Percentiles rank a stretch among this genome's conserved stretches.
These are phyloP conservation scores for Glaucidium brasilianum DNA, from an alignment of 2,113 vertebrate genomes.

Conservation along the genomic window DNA sequence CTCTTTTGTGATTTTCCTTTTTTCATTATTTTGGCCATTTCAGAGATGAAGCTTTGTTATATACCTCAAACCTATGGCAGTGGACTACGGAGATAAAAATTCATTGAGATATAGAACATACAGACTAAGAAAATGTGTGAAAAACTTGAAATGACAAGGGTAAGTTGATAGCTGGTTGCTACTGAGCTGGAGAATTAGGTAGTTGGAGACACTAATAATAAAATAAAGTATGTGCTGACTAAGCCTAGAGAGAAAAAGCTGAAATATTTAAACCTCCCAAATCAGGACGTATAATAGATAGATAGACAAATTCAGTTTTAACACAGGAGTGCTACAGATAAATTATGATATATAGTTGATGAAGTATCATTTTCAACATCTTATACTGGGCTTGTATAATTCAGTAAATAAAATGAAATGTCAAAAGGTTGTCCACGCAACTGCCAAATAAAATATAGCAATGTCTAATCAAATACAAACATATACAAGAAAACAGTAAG, in stretches of 20 bases:
- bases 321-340: neutral
- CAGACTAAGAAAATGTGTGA: constrained; percentile 50
- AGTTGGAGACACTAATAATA: neutral
- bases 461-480: neutral
- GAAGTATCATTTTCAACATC: neutral
- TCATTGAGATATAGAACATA: constrained; percentile 27
- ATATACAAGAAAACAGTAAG: neutral
- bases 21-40: constrained; percentile 64
- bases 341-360: neutral
- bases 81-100: constrained; percentile 52
- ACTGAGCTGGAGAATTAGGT: constrained; percentile 20
- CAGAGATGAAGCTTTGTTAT: constrained; percentile 46
- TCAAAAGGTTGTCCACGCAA: neutral
- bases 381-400: neutral
- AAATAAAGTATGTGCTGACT: constrained; percentile 36
- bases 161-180: constrained; percentile 44
- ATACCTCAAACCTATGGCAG: neutral
- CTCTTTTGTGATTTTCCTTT: constrained; percentile 26
- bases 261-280: constrained; percentile 48
- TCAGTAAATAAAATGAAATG: neutral
- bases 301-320: neutral
- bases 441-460: neutral
- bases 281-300: constrained; percentile 2
- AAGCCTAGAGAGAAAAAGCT: constrained; percentile 1
- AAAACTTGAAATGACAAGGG: constrained; percentile 61